Base-by-base conservation (phyloP, 2,113 vertebrate genomes). In the Boulengeromyrus knoepffleri region DNA sequence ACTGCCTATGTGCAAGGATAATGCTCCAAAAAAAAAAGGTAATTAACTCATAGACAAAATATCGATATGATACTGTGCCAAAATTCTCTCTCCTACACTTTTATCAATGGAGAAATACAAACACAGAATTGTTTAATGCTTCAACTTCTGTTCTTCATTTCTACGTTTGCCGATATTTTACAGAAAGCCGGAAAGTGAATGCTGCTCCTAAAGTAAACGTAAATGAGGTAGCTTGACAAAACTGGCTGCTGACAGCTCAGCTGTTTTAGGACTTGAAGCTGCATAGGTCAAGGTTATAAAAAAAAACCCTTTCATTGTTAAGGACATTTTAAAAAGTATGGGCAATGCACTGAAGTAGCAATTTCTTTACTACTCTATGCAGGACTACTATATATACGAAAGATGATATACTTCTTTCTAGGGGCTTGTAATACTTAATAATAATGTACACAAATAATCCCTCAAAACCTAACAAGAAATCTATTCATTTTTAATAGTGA, bases 131-230 rank as follows among this genome's bases (percentile, higher is more conserved):
- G 58, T 8, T 62, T 85, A 77, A 89, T 91, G 88, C 88, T 94
- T 86, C 90, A 94, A 95, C 90, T 94, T 96, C 94, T 39, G 47
- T 42, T 74, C 86, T 74, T 88, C 12, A 9, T 88, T 91, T 87
- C 62, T 91, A 90, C 90, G 92, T 92, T 93, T 90, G 96, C 94
- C 96, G 96, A 97, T 97, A 93, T 96, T 97, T 97, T 97, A 96
- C 96, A 97, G 96, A 97, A 97, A 97, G 95, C 94, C 96, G 96
- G 95, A 97, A 96, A 97, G 95, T 97, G 97, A 97, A 97, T 96
- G 97, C 95, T 96, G 96, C 95, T 97, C 93, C 95, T 96, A 98
- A 96, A 97, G 97, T 97, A 98, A 97, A 98, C 96, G 97, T 95
- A 96, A 96, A 97, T 96, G 96, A 95, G 95, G 96, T 97, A 97